Base-by-base conservation (phyloP, 2,888 invertebrate genomes). In the Acleris sparsana region DNA sequence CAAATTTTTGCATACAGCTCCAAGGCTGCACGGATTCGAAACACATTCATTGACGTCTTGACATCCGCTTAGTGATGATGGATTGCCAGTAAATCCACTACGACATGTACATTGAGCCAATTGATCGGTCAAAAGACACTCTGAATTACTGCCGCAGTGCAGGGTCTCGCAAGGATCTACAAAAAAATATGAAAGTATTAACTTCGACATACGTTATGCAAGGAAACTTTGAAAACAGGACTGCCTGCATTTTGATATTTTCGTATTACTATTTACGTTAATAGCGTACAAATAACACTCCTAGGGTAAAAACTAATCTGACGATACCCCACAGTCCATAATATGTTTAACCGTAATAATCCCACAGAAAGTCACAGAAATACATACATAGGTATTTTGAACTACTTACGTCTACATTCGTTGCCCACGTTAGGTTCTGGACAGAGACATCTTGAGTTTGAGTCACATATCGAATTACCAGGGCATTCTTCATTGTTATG, bases 341-440 rank as follows among this genome's bases (percentile, higher is more conserved):
- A 39, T 39, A 3, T 9, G 39, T 39, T 39, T 4, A 39, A 4
- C 11, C 13, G 13, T 39, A 13, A 1, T 39, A 13, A 13, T 4
- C 13, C 39, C 13, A 39, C 39, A 13, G 39, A 13, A 39, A 1
- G 39, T 39, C 39, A 39, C 39, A 39, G 13, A 39, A 39, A 13
- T 13, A 39, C 2, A 39, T 39, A 13, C 13, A 33, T 33, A 33
- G 3, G n/a, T n/a, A n/a, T n/a, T n/a, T 48, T 58, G 39, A 57
- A 52, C 65, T 74, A 94, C 96, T 95, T 94, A 97, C 97, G 98
- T 87, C 97, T 94, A 78, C 98, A 98, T 79, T 97, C 97, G 76
- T 97, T 97, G 75, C 98, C 98, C 74, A 97, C 93, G 82, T 98
- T 98, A 0, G 98, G 98, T 78, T 97, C 97, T 3, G 97, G 98